Conservation (phyloP, 2,113 vertebrate species). For the Poeciliopsis retropinna region DNA sequence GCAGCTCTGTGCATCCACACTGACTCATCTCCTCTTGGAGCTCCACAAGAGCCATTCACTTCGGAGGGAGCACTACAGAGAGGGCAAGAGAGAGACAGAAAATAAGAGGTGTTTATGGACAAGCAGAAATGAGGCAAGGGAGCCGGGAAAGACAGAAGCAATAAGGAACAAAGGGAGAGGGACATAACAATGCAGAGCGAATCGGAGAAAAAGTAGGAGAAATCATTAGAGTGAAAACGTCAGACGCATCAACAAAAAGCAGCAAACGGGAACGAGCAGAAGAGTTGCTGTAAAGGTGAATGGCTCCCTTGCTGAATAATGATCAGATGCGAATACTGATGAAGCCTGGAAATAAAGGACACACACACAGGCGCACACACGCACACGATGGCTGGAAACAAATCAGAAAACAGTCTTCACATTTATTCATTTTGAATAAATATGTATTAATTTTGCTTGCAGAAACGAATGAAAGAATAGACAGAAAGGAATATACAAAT, state of each 20-base stretch:
- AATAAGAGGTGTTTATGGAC: conserved; percentile 3
- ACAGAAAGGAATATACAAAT: neutral
- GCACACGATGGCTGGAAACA: neutral
- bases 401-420: neutral
- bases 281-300: conserved; percentile 22
- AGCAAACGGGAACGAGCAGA: neutral
- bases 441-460: neutral
- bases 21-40: conserved; percentile 49
- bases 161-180: neutral
- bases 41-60: conserved; percentile 36
- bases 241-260: neutral
- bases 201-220: neutral
- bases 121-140: conserved; percentile 9
- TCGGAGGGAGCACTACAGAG: conserved; percentile 32
- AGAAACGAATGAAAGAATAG: neutral
- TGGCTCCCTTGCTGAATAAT: conserved; percentile 17
- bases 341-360: neutral
- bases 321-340: conserved; percentile 25
- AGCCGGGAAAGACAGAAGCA: neutral
- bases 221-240: conserved; percentile 14
- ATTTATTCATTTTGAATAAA: neutral
- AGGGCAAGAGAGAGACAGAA: conserved; percentile 32
- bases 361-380: neutral
- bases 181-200: neutral
- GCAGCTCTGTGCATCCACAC: conserved; percentile 35